Conservation (phyloP, 2,797 vertebrate species). For the Hapalemur alaotrensis region DNA sequence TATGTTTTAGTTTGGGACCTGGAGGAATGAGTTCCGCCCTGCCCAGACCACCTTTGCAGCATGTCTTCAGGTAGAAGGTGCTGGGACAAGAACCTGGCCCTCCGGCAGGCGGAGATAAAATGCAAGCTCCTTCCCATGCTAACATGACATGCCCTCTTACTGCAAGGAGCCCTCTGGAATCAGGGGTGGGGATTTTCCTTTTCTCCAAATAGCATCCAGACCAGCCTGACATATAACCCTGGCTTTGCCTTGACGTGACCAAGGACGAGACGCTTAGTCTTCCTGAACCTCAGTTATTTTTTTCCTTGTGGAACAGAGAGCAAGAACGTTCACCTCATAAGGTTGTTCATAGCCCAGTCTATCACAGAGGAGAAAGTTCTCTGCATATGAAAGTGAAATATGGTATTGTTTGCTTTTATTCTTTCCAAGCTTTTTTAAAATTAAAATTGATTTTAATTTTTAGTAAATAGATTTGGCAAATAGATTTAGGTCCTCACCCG, state of each 20-base stretch:
- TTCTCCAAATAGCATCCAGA: background rate
- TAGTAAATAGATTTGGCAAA: background rate
- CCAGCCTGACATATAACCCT: no score
- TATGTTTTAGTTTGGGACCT: background rate
- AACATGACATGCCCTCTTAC: no score
- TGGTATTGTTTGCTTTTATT: fast-evolving
- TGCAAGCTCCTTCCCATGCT: background rate
- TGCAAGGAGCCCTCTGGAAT: background rate
- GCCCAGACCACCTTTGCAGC: background rate
- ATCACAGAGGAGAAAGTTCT: background rate
- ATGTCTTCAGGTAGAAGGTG: background rate
- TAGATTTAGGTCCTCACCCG: background rate
- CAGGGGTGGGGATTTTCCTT: fast-evolving
- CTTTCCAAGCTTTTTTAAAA: background rate
- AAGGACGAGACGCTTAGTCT: background rate
- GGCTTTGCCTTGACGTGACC: background rate
- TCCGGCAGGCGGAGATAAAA: background rate
- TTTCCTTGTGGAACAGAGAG: background rate
- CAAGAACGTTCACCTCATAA: background rate
- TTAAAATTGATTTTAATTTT: background rate
- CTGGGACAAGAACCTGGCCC: background rate
- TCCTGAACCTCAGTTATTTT: background rate
- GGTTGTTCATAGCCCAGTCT: background rate
- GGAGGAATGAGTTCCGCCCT: fast-evolving
- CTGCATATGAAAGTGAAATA: background rate